Evolutionary conservation across 1,140 invertebrate species (phyloP), one percentile per base, ranked within the genome.

Genomic region (Tetraneura akinire): DNA sequence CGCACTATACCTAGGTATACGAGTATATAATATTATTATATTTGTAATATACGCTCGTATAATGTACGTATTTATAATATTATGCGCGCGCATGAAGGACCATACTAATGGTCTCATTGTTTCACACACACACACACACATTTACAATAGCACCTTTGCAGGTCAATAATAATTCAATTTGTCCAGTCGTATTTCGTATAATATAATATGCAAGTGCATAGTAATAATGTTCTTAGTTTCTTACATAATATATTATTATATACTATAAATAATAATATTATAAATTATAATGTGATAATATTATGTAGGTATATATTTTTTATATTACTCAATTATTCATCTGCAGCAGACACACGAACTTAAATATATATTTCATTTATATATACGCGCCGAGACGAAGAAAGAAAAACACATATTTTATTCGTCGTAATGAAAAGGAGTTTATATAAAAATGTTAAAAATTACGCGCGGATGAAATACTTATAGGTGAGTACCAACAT

Each of bases 91-190:
- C 14, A 74, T 1, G 14, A 55, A 26, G 70, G 32, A 42, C 32
- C n/a, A n/a, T 66, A 49, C 73, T 57, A 57, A 76, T 57, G 73
- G 51, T 32, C 73, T 76, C 73, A 76, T 76, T 76, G 73, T 76
- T 53, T 74, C 70, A 74, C 16, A 55, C 70, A 32, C 45, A 32
- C 6, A 21, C 29, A 37, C 16, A 42, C 32, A 66, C 11, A 1
- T 9, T 1, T 9, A 21, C 32, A 3, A 37, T 8, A n/a, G 29
- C 13, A 53, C 23, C 23, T 71, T 23, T 8, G 26, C 57, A 26
- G 47, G 49, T 76, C 29, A 76, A 57, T 60, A 66, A 66, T 66
- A 76, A 76, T 76, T 57, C 73, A 57, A 76, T 76, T 76, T 76
- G 51, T 76, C 47, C 53, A 13, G 32, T 16, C n/a, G n/a, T n/a